A percentile compares a stretch with the other conserved stretches of the same genome.
phyloP scores from a whole-genome alignment of 1,140 invertebrate species.

The Parapsyche elsis region DNA sequence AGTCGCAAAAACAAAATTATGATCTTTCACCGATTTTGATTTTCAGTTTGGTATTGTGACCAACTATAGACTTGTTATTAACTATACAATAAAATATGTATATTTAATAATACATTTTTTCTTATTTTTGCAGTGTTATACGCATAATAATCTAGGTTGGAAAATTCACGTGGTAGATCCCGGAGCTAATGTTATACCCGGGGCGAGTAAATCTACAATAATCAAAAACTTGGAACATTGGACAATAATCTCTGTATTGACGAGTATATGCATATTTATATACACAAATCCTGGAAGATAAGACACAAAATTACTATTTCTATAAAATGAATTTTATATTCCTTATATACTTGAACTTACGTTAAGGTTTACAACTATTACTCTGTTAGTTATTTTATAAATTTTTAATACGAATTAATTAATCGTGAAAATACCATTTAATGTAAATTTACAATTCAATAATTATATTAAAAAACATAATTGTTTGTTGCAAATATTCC shows the following conservation, averaged over 20 bases:
- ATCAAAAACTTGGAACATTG: conserved; percentile 20
- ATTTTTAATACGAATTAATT: not conserved
- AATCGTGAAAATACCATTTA: conserved; percentile 7
- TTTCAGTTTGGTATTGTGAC: too few relatives aligned
- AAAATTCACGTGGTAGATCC: conserved; percentile 90
- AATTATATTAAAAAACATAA: not conserved
- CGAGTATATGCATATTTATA: conserved; percentile 26
- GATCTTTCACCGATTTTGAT: too few relatives aligned
- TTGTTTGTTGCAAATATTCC: not conserved
- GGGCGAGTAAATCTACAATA: conserved; percentile 27
- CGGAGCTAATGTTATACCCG: conserved; percentile 60
- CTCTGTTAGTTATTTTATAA: conserved; percentile 18
- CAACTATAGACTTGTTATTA: too few relatives aligned
- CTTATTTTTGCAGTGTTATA: conserved; percentile 84
- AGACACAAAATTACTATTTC: conserved; percentile 35
- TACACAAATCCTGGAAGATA: conserved; percentile 47
- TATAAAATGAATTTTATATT: conserved; percentile 42
- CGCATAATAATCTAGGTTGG: conserved; percentile 91
- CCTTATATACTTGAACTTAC: conserved; percentile 30
- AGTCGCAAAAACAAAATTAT: too few relatives aligned
- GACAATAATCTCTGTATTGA: not conserved
- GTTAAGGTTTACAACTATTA: conserved; percentile 36
- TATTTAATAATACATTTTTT: not conserved
- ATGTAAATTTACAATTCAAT: conserved; percentile 5
- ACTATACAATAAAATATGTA: too few relatives aligned